Conservation (phyloP, 2,797 vertebrate genomes). For the Erethizon dorsatum region DNA sequence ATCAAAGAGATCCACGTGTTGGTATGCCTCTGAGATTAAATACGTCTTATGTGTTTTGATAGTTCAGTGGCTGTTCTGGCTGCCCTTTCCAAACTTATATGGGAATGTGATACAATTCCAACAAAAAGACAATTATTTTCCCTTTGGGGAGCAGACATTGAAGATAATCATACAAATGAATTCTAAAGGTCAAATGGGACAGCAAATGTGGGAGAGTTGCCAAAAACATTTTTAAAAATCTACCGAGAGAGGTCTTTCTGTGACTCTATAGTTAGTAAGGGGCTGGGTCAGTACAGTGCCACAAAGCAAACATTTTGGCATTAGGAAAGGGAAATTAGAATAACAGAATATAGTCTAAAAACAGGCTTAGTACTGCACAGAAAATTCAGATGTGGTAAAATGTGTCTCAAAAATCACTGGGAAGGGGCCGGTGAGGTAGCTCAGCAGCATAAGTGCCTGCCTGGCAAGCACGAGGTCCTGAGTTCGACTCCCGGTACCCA, state of each 20-base stretch:
- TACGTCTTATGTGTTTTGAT: not conserved
- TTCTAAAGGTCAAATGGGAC: slow-evolving; percentile 25
- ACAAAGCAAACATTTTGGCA: slow-evolving; percentile 24
- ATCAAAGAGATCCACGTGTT: too few relatives aligned
- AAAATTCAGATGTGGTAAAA: not conserved
- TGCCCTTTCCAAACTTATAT: not conserved
- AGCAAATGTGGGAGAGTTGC: not conserved
- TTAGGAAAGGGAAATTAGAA: slow-evolving; percentile 2
- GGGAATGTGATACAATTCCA: not conserved
- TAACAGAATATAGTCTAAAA: not conserved
- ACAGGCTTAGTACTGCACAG: not conserved
- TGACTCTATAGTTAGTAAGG: not conserved
- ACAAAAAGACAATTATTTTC: slow-evolving; percentile 37
- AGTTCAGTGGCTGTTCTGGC: not conserved
- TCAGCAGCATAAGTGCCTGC: too few relatives aligned
- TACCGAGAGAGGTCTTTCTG: not conserved
- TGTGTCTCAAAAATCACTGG: not conserved
- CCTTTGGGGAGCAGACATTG: not conserved
- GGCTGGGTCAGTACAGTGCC: not conserved
- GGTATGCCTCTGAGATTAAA: not conserved
- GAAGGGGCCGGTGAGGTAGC: not conserved
- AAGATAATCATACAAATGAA: slow-evolving; percentile 40
- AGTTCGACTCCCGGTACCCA: too few relatives aligned
- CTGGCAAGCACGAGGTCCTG: too few relatives aligned
- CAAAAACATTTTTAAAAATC: slow-evolving; percentile 23